phyloP scores from a whole-genome alignment of 2,888 invertebrate species.

The Cantharis flavilabris region DNA sequence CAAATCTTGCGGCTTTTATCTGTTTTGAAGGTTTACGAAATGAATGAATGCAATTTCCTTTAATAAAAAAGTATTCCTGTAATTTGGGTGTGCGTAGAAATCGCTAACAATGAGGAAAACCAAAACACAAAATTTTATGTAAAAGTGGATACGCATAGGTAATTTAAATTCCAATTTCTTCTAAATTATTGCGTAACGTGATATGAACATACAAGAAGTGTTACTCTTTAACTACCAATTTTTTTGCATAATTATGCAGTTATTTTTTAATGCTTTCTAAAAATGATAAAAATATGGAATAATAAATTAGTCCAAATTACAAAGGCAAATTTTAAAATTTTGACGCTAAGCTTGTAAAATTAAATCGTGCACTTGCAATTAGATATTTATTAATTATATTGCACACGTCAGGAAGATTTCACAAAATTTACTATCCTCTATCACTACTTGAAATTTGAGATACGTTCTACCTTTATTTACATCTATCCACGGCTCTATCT shows the following conservation, averaged over 20 bases:
- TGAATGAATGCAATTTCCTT: neutral
- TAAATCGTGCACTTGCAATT: neutral
- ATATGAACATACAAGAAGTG: neutral
- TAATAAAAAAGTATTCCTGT: neutral
- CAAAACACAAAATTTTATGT: neutral
- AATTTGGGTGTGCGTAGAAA: neutral
- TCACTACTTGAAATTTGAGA: constrained; percentile 6
- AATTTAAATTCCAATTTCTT: neutral
- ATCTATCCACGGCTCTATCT: constrained; percentile 13
- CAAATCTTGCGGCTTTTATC: neutral
- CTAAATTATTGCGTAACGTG: neutral
- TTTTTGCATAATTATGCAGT: neutral
- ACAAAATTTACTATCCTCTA: constrained; percentile 1
- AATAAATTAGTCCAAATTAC: neutral
- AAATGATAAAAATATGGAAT: neutral
- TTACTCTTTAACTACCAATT: neutral
- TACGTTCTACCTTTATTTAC: constrained; percentile 28
- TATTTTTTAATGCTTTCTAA: neutral
- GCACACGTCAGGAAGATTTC: constrained; percentile 2
- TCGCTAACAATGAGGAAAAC: neutral
- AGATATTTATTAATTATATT: neutral
- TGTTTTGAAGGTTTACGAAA: neutral
- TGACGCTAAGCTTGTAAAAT: neutral
- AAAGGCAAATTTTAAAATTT: neutral
- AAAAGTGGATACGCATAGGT: neutral